These are phyloP conservation scores for Spinibarbus caldwelli DNA, from an alignment of 2,797 vertebrate genomes.

Conservation along the genomic window DNA sequence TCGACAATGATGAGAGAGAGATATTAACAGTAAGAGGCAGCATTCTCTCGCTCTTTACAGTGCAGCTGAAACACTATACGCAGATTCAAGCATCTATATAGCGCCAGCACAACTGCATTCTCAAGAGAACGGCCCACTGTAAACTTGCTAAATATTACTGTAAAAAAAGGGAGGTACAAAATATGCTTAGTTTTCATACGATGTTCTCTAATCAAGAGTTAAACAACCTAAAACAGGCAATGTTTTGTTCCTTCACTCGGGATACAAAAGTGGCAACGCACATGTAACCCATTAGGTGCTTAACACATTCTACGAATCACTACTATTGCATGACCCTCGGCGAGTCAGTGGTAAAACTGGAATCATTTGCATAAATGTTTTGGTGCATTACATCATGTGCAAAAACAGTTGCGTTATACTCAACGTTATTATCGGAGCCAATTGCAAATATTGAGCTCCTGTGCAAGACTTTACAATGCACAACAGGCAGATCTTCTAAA, in stretches of 20 bases:
- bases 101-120: constrained; percentile 48
- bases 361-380: constrained; percentile 63
- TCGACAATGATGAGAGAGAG: constrained; percentile 22
- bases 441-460: constrained; percentile 47
- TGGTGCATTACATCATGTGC: constrained; percentile 63
- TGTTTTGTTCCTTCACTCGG: constrained; percentile 42
- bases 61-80: constrained; percentile 48
- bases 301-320: constrained; percentile 46
- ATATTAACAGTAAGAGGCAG: constrained; percentile 51
- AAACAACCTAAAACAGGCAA: constrained; percentile 42
- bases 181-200: constrained; percentile 49
- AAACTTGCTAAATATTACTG: constrained; percentile 54
- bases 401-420: constrained; percentile 52
- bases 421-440: constrained; percentile 38
- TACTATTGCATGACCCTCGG: constrained; percentile 63
- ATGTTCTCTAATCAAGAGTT: constrained; percentile 37
- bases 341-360: constrained; percentile 51
- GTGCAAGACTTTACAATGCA: constrained; percentile 41
- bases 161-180: constrained; percentile 62
- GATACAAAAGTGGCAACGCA: constrained; percentile 54
- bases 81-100: constrained; percentile 55
- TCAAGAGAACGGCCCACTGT: constrained; percentile 51
- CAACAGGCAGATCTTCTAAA: constrained; percentile 18
- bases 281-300: constrained; percentile 31
- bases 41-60: constrained; percentile 50